Conservation (phyloP, 2,888 invertebrate species). For the Tanytarsus gracilentus region DNA sequence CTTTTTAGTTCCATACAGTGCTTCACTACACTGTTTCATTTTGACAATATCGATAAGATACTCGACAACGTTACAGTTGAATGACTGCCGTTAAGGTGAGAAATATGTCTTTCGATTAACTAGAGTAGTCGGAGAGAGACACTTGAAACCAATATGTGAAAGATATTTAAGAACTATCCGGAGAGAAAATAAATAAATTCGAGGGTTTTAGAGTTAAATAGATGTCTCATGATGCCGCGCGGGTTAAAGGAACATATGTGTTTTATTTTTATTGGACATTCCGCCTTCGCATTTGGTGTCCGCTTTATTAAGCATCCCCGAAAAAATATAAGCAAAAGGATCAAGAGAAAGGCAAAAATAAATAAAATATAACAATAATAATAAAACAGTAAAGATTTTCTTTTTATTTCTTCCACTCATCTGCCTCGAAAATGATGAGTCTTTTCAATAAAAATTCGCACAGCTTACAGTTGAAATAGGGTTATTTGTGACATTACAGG, state of each 20-base stretch:
- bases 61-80: background rate
- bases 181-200: constrained; percentile 8
- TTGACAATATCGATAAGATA: background rate
- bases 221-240: background rate
- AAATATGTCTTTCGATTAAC: constrained; percentile 25
- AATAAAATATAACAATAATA: constrained; percentile 24
- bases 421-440: too few species aligned
- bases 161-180: background rate
- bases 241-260: constrained; percentile 13
- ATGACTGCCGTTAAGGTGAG: constrained; percentile 4
- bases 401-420: too few species aligned
- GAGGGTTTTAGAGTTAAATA: constrained; percentile 17
- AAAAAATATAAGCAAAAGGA: background rate
- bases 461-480: too few species aligned
- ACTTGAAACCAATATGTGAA: background rate
- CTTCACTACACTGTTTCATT: too few species aligned
- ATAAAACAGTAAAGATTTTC: constrained; percentile 19
- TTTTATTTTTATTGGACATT: constrained; percentile 26
- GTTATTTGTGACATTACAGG: too few species aligned
- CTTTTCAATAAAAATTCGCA: too few species aligned
- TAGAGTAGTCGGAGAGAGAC: constrained; percentile 7
- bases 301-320: background rate
- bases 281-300: background rate
- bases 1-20: too few species aligned
- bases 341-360: constrained; percentile 1